Conservation (phyloP, 2,888 invertebrate species). For the Apoda limacodes region DNA sequence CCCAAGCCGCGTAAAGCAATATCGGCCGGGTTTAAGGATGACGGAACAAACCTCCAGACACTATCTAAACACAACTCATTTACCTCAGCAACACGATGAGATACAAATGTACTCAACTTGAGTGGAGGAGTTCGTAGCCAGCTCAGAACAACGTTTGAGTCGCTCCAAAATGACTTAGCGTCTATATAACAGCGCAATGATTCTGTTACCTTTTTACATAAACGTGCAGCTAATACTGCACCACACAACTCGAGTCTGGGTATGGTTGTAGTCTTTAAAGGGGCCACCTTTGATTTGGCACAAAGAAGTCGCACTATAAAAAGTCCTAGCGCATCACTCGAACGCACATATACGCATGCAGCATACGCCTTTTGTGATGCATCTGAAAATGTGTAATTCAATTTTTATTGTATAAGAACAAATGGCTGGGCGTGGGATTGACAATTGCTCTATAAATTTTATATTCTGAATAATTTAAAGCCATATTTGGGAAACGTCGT, state of each 20-base stretch:
- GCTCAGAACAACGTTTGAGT: slow-evolving; percentile 4
- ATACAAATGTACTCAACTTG: slow-evolving; percentile 3
- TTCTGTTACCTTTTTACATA: slow-evolving; percentile 12
- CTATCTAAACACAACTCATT: slow-evolving; percentile 1
- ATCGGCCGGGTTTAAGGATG: slow-evolving; percentile 5
- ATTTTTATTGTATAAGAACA: not conserved
- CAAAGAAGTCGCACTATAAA: slow-evolving; percentile 18
- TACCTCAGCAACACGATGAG: slow-evolving; percentile 4
- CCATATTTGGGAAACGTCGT: slow-evolving; percentile 5
- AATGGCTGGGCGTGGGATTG: slow-evolving; percentile 5
- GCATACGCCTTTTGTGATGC: too few species aligned
- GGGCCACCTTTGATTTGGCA: slow-evolving; percentile 23
- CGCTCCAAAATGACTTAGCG: slow-evolving; percentile 3
- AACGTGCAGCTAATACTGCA: slow-evolving; percentile 15
- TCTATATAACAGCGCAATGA: slow-evolving; percentile 1
- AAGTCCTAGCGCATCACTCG: slow-evolving; percentile 4
- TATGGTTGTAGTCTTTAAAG: slow-evolving; percentile 19
- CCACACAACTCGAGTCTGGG: too few species aligned
- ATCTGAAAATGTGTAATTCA: slow-evolving; percentile 17
- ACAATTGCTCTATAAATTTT: too few species aligned
- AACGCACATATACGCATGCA: slow-evolving; percentile 20
- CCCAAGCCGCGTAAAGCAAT: slow-evolving; percentile 2
- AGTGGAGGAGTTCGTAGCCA: slow-evolving; percentile 2
- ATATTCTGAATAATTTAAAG: slow-evolving; percentile 1
- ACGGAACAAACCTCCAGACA: slow-evolving; percentile 2